These are phyloP conservation scores for Orchesella flavescens DNA, from an alignment of 2,888 invertebrate species.

Conservation along the genomic window DNA sequence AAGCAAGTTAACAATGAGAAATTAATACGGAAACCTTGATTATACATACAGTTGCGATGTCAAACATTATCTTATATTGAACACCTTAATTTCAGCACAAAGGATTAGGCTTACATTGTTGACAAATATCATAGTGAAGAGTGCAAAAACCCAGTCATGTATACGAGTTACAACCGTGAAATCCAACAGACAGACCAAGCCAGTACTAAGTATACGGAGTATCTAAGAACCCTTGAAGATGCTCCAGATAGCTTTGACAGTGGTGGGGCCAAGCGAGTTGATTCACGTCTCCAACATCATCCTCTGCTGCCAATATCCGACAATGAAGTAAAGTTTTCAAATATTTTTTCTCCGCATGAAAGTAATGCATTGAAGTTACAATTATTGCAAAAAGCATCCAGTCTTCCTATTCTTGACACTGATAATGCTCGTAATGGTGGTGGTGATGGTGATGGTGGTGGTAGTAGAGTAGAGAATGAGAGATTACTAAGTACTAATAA, in stretches of 20 bases:
- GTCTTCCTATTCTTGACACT: slow-evolving; percentile 48
- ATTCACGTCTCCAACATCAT: not conserved
- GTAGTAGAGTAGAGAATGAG: slow-evolving; percentile 15
- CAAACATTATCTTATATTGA: not conserved
- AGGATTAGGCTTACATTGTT: no score
- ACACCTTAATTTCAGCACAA: not conserved
- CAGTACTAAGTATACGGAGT: slow-evolving; percentile 70
- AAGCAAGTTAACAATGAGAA: not conserved
- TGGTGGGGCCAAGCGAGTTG: not conserved
- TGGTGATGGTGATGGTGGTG: slow-evolving; percentile 20
- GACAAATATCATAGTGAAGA: no score
- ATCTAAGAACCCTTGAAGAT: slow-evolving; percentile 50
- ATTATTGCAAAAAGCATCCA: slow-evolving; percentile 57
- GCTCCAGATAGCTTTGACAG: not conserved
- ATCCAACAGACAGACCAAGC: slow-evolving; percentile 4
- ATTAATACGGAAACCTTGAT: not conserved
- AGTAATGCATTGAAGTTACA: slow-evolving; percentile 67
- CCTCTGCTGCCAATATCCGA: slow-evolving; percentile 29
- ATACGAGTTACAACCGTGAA: slow-evolving; percentile 35
- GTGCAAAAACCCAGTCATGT: slow-evolving; percentile 8
- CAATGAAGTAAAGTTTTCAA: slow-evolving; percentile 67
- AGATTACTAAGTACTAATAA: slow-evolving; percentile 9
- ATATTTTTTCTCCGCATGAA: slow-evolving; percentile 66
- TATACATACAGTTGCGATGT: not conserved
- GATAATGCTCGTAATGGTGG: slow-evolving; percentile 1